Base-by-base conservation (phyloP, 2,888 invertebrate genomes). In the Gandaritis pyraliata region DNA sequence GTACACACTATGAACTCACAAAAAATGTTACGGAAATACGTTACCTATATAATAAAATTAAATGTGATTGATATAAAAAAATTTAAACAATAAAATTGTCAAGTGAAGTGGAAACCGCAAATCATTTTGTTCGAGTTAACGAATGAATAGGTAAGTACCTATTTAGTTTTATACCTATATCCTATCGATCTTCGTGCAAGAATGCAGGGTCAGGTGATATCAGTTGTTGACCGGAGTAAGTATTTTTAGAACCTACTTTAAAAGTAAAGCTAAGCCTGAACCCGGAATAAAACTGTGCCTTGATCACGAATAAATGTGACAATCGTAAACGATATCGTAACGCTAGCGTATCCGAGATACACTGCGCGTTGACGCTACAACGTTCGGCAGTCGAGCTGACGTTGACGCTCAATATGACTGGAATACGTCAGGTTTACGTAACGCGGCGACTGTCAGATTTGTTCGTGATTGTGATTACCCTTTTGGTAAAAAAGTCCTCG, bases 181-280 rank as follows among this genome's bases (percentile, higher is more conserved):
- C 63, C 23, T 23, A 63, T 49, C 57, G n/a, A 72, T 73, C 75
- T 73, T 72, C 76, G 80, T 80, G 82, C 73, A 73, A 77, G 80
- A 78, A 77, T 76, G 77, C 73, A 70, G 64, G 75, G 73, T 75
- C 65, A 46, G 41, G 29, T 58, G 39, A 56, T 50, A n/a, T 55
- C 54, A 47, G 18, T 18, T 23, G 12, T 8, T n/a, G 6, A 36
- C 1, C 10, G 13, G 29, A 18, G 8, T 30, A 48, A 29, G 12
- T 53, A 43, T 53, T 43, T 59, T 53, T 48, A 59, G 48, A 52
- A 6, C 10, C 46, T 12, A n/a, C 18, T 7, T 46, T 33, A n/a
- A n/a, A n/a, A n/a, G n/a, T n/a, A n/a, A n/a, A 12, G 4, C 6
- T 23, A 8, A 33, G 33, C 33, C 8, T 8, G 8, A 33, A 33